These are phyloP conservation scores for Cheilinus undulatus DNA, from an alignment of 2,113 vertebrate species.

Conservation along the genomic window DNA sequence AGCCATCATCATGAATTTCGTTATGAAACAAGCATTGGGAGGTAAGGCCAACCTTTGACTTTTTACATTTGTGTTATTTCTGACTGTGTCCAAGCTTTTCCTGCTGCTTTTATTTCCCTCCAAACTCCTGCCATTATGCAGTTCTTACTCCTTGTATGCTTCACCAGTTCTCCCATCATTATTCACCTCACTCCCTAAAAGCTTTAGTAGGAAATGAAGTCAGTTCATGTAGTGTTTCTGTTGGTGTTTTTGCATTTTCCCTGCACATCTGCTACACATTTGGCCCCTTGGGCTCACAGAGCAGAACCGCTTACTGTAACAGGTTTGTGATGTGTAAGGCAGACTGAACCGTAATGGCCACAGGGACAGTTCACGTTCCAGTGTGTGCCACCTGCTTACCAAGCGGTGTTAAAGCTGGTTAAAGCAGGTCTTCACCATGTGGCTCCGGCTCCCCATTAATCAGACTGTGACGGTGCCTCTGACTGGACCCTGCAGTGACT, in stretches of 20 bases:
- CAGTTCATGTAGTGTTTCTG: background rate
- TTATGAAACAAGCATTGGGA: constrained; percentile 96
- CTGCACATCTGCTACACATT: constrained; percentile 13
- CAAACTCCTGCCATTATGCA: constrained; percentile 13
- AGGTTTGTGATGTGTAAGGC: constrained; percentile 33
- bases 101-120: background rate
- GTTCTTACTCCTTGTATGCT: background rate
- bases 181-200: background rate
- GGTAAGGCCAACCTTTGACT: constrained; percentile 82
- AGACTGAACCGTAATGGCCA: background rate
- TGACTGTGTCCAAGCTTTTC: no score
- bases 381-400: constrained; percentile 23
- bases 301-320: constrained; percentile 23
- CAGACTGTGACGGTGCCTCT: constrained; percentile 3
- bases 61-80: background rate
- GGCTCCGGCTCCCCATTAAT: constrained; percentile 15
- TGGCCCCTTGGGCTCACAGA: constrained; percentile 24
- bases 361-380: constrained; percentile 32
- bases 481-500: constrained; percentile 25
- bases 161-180: background rate
- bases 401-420: background rate
- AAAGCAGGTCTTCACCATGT: background rate
- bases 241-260: background rate
- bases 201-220: background rate
- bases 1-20: constrained; percentile 93